These are phyloP conservation scores for Campylorhamphus procurvoides DNA, from an alignment of 2,113 vertebrate genomes.

Conservation along the genomic window DNA sequence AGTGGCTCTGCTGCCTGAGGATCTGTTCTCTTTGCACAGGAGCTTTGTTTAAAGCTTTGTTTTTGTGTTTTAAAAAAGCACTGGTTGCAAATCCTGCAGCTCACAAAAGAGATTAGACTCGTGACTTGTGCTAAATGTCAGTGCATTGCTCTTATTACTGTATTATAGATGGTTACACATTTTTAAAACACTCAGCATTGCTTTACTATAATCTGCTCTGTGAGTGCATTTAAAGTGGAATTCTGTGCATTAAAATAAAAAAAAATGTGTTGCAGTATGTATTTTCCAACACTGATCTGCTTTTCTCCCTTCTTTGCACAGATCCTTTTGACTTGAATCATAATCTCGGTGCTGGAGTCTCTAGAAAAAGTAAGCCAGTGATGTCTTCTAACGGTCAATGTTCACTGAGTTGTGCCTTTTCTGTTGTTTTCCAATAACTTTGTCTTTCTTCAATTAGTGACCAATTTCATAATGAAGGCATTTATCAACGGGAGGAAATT, in stretches of 20 bases:
- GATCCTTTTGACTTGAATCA: constrained; percentile 99
- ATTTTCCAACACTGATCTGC: not conserved
- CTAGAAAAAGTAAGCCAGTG: constrained; percentile 92
- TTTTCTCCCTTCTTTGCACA: constrained; percentile 56
- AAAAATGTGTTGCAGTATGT: not conserved
- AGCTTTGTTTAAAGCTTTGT: not conserved
- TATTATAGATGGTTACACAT: not conserved
- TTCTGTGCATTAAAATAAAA: not conserved
- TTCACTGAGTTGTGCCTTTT: not conserved
- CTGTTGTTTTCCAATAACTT: not conserved
- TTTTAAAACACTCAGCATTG: not conserved
- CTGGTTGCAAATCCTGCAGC: not conserved
- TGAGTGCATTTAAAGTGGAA: not conserved
- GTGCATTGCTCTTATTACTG: not conserved
- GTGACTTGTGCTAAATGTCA: not conserved
- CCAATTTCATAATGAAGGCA: constrained; percentile 99
- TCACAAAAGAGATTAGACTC: not conserved
- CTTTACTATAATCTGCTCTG: not conserved
- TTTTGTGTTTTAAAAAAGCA: not conserved
- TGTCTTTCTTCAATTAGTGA: constrained; percentile 83
- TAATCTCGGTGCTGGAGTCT: constrained; percentile 98
- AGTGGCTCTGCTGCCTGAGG: not conserved
- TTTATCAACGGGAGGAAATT: constrained; percentile 97
- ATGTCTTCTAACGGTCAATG: not conserved
- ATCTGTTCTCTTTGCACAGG: not conserved